phyloP scores from a whole-genome alignment of 2,797 vertebrate genomes.

The Fratercula arctica region DNA sequence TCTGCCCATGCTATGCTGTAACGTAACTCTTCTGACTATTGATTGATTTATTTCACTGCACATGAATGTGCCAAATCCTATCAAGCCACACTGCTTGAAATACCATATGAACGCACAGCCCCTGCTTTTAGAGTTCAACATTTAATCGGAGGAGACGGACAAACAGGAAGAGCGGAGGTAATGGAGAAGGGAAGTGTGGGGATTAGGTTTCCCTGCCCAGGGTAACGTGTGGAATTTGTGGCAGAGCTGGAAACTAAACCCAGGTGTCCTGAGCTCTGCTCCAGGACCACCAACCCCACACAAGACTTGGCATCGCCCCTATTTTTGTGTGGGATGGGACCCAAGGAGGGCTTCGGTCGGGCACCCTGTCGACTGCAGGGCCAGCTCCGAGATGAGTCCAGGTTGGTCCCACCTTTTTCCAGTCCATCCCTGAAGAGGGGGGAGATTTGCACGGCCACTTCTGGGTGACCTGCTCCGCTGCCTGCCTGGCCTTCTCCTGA shows the following conservation, averaged over 20 bases:
- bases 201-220: constrained; percentile 34
- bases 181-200: neutral
- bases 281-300: too few species aligned
- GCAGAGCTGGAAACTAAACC: constrained; percentile 32
- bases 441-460: accelerated
- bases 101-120: constrained; percentile 9
- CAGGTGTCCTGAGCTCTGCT: neutral
- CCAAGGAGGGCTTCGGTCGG: accelerated
- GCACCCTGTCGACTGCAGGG: neutral
- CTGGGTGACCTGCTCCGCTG: accelerated
- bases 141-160: constrained; percentile 22
- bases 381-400: neutral
- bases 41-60: constrained; percentile 57
- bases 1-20: neutral
- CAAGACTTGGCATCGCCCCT: neutral
- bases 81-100: constrained; percentile 34
- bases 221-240: neutral
- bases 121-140: constrained; percentile 16
- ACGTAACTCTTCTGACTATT: constrained; percentile 21
- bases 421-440: too few species aligned
- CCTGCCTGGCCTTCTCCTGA: neutral
- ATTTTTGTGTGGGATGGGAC: neutral
- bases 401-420: neutral
- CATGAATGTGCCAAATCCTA: constrained; percentile 36
- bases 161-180: constrained; percentile 6